These are phyloP conservation scores for Lasius fuliginosus DNA, from an alignment of 2,888 invertebrate species.

Conservation along the genomic window DNA sequence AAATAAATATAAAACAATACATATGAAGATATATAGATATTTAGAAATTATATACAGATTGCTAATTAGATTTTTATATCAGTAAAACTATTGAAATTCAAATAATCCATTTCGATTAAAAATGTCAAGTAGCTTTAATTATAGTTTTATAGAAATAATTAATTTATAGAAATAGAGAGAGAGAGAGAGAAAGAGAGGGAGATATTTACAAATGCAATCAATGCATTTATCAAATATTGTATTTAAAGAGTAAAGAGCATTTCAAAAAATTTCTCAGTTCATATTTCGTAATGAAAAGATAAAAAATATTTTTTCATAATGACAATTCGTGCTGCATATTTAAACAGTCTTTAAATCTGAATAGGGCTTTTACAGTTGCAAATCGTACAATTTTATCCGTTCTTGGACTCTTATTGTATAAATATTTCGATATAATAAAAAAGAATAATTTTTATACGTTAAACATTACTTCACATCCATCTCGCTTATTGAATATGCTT, in stretches of 20 bases:
- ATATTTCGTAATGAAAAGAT: too few species aligned
- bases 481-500: conserved; percentile 17
- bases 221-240: background rate
- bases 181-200: too few species aligned
- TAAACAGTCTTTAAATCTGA: background rate
- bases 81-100: too few species aligned
- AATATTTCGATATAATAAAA: background rate
- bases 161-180: background rate
- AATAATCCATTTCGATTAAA: too few species aligned
- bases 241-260: too few species aligned
- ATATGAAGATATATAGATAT: too few species aligned
- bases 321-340: background rate
- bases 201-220: background rate
- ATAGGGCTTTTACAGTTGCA: background rate
- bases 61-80: too few species aligned
- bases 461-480: background rate
- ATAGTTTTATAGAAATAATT: background rate
- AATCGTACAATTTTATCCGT: background rate
- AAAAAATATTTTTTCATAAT: too few species aligned
- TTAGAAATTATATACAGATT: too few species aligned
- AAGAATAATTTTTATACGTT: background rate
- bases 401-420: background rate
- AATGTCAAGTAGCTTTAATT: too few species aligned
- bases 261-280: too few species aligned
- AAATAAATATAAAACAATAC: too few species aligned